Percentiles rank a stretch among this genome's conserved stretches.
phyloP scores from a whole-genome alignment of 2,888 invertebrate genomes.

The Scaptomyza flava region DNA sequence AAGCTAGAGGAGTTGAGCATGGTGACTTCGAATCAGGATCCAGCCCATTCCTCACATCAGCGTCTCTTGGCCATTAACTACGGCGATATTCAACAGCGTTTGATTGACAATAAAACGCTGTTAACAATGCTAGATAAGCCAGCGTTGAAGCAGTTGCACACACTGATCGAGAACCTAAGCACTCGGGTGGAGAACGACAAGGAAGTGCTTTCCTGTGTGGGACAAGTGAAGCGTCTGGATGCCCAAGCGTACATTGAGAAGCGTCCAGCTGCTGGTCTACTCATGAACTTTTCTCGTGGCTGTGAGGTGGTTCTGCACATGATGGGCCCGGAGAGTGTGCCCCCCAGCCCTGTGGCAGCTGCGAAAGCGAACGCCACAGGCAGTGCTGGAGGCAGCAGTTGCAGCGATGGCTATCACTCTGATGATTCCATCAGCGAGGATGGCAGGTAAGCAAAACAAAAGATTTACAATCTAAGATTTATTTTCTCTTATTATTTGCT shows the following conservation, averaged over 20 bases:
- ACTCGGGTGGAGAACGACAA: slow-evolving; percentile 95
- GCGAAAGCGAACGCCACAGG: slow-evolving; percentile 64
- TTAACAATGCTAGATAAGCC: slow-evolving; percentile 93
- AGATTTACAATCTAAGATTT: neutral
- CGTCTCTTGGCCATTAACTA: slow-evolving; percentile 92
- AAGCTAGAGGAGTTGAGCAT: slow-evolving; percentile 91
- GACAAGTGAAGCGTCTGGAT: slow-evolving; percentile 88
- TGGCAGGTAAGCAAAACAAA: slow-evolving; percentile 72
- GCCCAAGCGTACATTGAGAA: slow-evolving; percentile 87
- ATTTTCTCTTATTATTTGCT: slow-evolving; percentile 38
- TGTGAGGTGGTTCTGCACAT: slow-evolving; percentile 91
- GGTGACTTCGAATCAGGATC: slow-evolving; percentile 88
- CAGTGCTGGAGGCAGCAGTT: slow-evolving; percentile 85
- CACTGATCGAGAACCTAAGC: slow-evolving; percentile 89
- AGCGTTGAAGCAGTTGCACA: slow-evolving; percentile 90
- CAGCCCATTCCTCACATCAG: slow-evolving; percentile 95
- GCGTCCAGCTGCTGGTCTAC: slow-evolving; percentile 89
- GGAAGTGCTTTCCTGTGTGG: slow-evolving; percentile 91
- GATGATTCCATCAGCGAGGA: slow-evolving; percentile 87
- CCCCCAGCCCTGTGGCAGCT: slow-evolving; percentile 82
- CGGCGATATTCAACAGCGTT: slow-evolving; percentile 93
- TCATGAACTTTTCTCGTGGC: slow-evolving; percentile 91
- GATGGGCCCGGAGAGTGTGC: slow-evolving; percentile 87
- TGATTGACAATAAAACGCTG: slow-evolving; percentile 96
- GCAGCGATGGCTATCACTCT: slow-evolving; percentile 93